phyloP scores from a whole-genome alignment of 2,113 vertebrate genomes.

The Cygnus atratus region DNA sequence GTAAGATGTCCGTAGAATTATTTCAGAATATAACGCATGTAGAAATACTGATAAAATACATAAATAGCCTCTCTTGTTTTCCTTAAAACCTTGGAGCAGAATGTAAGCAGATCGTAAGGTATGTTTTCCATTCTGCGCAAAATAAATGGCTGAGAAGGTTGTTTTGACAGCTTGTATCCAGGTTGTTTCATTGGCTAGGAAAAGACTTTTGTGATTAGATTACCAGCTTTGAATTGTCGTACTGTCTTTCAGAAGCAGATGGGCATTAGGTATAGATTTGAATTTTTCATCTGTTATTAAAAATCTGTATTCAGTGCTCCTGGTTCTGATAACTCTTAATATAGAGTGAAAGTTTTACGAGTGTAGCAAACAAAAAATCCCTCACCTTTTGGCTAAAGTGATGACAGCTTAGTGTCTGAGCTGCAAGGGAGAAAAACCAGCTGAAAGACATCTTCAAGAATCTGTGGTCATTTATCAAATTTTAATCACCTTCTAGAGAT shows the following conservation, averaged over 20 bases:
- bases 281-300: conserved; percentile 62
- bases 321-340: conserved; percentile 59
- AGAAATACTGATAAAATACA: not conserved
- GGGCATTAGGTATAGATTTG: conserved; percentile 21
- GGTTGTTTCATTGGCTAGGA: conserved; percentile 45
- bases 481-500: conserved; percentile 39
- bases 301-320: conserved; percentile 33
- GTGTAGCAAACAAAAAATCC: conserved; percentile 43
- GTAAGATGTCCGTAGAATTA: not conserved
- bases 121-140: conserved; percentile 56
- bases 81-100: conserved; percentile 10
- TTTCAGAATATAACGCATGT: not conserved
- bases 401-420: conserved; percentile 60
- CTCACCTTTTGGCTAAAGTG: conserved; percentile 46
- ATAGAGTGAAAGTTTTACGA: conserved; percentile 56
- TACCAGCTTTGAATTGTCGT: conserved; percentile 41
- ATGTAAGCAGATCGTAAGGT: not conserved
- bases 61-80: conserved; percentile 22
- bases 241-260: conserved; percentile 54
- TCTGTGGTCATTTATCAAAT: not conserved
- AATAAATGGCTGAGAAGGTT: not conserved
- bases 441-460: conserved; percentile 42
- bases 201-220: conserved; percentile 45
- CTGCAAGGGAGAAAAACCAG: conserved; percentile 18
- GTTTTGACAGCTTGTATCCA: conserved; percentile 62